Base-by-base conservation (phyloP, 2,797 vertebrate species). In the Poeciliopsis paucimaculata region DNA sequence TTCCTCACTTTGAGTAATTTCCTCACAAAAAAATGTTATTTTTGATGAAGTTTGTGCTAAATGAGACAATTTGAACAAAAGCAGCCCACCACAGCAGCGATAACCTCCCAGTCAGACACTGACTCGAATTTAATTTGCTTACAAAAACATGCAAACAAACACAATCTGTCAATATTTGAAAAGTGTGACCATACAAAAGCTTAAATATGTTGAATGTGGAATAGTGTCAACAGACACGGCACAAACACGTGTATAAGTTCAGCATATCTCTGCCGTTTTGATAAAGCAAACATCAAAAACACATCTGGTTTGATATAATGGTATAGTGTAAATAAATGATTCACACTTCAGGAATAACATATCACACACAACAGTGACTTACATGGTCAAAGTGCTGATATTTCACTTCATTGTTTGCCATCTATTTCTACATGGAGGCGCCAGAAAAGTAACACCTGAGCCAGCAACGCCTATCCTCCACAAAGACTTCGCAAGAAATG, bases 141-240 rank as follows among this genome's bases (percentile, higher is more conserved):
- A 88, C 72, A 87, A 86, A 86, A 77, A 78, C 78, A 85, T 84
- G 86, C 81, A 89, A 88, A 82, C 76, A 87, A 85, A 87, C 26
- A 78, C 82, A 70, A 75, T 83, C 62, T 83, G 73, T 78, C 68
- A 41, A 85, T 26, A 80, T 36, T 79, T 78, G 31, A 47, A 79
- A 20, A 53, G 77, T 76, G 70, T 43, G 53, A 34, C 73, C 53
- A 85, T 60, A 84, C 13, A 73, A 83, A 79, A 77, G 75, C 39
- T 53, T 62, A 16, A 86, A 41, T 66, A 46, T 45, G 12, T 28
- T 68, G 55, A 31, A 64, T 71, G 70, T 80, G 57, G 82, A 12
- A 75, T 75, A 68, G 49, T 75, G 76, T 77, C 66, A 41, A 82
- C 20, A 77, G 53, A 75, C 53, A 26, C 72, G 49, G 46, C 71